A percentile compares a stretch with the other conserved stretches of the same genome.
Evolutionary conservation across 2,797 vertebrate species (phyloP).

Genomic region (Mus caroli): DNA sequence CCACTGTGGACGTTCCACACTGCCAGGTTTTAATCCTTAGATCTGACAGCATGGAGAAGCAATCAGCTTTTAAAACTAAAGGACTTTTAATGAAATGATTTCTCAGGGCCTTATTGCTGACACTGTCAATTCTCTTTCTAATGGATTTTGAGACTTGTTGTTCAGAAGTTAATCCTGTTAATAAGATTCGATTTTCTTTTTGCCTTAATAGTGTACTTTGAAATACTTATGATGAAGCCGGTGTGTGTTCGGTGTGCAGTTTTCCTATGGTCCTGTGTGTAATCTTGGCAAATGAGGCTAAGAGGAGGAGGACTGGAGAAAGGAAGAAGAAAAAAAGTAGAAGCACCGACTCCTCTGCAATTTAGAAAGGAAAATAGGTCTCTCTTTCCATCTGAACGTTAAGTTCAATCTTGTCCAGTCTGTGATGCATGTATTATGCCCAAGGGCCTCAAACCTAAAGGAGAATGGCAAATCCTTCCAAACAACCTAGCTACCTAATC

Average conservation of each 20-base stretch:
- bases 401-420: not conserved
- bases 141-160: conserved; percentile 81
- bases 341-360: not conserved
- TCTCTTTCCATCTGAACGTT: not conserved
- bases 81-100: conserved; percentile 78
- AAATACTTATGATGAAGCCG: conserved; percentile 74
- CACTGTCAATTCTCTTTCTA: conserved; percentile 73
- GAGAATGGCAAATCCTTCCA: not conserved
- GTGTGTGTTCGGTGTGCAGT: conserved; percentile 64
- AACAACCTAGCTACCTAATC: conserved; percentile 8
- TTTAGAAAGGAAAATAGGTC: conserved; percentile 53
- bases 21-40: conserved; percentile 60
- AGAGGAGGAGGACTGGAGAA: conserved; percentile 17
- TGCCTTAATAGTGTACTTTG: conserved; percentile 74
- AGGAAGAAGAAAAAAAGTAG: conserved; percentile 14
- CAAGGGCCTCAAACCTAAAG: not conserved
- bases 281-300: conserved; percentile 63
- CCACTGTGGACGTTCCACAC: conserved; percentile 55
- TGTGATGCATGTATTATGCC: not conserved
- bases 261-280: conserved; percentile 52
- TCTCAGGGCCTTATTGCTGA: conserved; percentile 74
- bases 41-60: conserved; percentile 65
- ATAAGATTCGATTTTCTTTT: conserved; percentile 83
- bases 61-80: conserved; percentile 78
- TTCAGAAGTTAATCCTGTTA: conserved; percentile 84